phyloP scores from a whole-genome alignment of 2,888 invertebrate genomes.

The Plebejus anna region DNA sequence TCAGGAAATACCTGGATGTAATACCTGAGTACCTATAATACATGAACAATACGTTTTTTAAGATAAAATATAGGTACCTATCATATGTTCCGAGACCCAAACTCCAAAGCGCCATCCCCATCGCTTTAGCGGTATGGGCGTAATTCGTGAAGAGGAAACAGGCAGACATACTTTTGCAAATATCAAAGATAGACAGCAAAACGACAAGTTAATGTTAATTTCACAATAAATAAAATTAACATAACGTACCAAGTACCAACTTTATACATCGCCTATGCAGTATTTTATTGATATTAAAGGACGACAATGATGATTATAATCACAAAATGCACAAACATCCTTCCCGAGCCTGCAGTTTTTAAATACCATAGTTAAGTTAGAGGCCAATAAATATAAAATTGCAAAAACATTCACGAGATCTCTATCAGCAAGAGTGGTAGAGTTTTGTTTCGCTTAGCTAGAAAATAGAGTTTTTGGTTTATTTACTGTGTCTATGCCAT shows the following conservation, averaged over 20 bases:
- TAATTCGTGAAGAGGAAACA: too few species aligned
- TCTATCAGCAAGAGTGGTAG: background rate
- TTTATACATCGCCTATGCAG: background rate
- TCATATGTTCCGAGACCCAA: too few species aligned
- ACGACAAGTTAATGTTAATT: background rate
- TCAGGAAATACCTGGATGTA: background rate
- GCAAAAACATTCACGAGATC: background rate
- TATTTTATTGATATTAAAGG: background rate
- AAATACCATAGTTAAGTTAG: background rate
- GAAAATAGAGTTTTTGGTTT: background rate
- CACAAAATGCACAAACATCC: background rate
- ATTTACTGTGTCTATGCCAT: background rate
- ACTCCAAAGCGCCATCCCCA: too few species aligned
- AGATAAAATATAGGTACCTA: too few species aligned
- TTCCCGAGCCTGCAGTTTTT: background rate
- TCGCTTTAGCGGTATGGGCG: too few species aligned
- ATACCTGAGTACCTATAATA: too few species aligned
- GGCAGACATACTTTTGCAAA: too few species aligned
- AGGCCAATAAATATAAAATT: background rate
- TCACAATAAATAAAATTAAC: background rate
- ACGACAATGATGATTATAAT: background rate
- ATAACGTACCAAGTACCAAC: background rate
- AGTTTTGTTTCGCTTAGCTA: background rate
- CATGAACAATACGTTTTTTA: too few species aligned
- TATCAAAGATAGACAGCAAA: background rate